phyloP scores from a whole-genome alignment of 2,113 vertebrate species.

The Psettodes erumei region DNA sequence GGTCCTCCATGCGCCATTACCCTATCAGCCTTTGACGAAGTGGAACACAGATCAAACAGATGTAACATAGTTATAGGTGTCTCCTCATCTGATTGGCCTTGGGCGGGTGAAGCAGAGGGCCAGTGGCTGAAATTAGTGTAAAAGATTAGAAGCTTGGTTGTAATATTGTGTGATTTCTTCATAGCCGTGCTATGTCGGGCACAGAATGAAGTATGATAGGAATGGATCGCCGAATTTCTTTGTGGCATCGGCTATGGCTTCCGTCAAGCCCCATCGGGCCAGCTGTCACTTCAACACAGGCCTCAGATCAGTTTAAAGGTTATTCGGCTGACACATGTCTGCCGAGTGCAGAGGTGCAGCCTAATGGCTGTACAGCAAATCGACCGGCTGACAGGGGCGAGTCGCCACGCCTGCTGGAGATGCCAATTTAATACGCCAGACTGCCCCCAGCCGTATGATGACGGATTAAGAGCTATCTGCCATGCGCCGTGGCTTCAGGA shows the following conservation, averaged over 20 bases:
- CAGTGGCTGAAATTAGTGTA: background rate
- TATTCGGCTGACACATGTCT: conserved; percentile 76
- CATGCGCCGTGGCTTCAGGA: conserved; percentile 10
- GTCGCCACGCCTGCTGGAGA: conserved; percentile 67
- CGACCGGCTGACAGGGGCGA: conserved; percentile 65
- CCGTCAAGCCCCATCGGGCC: conserved; percentile 63
- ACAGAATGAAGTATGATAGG: conserved; percentile 53
- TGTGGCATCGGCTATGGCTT: conserved; percentile 37
- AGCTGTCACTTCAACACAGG: conserved; percentile 69
- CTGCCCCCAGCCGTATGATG: conserved; percentile 46
- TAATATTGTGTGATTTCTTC: conserved; percentile 31
- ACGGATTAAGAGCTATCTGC: conserved; percentile 66
- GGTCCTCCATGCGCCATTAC: conserved; percentile 39
- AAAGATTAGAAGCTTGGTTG: conserved; percentile 15
- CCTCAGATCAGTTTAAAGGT: conserved; percentile 78
- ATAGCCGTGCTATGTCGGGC: conserved; percentile 16
- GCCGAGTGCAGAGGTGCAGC: conserved; percentile 52
- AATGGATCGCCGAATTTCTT: conserved; percentile 59
- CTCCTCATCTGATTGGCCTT: conserved; percentile 29
- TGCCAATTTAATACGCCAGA: conserved; percentile 64
- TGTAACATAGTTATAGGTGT: conserved; percentile 28
- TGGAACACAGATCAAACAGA: conserved; percentile 47
- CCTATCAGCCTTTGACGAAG: conserved; percentile 48
- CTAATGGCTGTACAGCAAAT: conserved; percentile 76
- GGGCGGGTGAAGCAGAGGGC: background rate